A percentile compares a stretch with the other conserved stretches of the same genome.
Evolutionary conservation across 2,113 vertebrate genomes (phyloP).

Genomic region (Scolopax mira): DNA sequence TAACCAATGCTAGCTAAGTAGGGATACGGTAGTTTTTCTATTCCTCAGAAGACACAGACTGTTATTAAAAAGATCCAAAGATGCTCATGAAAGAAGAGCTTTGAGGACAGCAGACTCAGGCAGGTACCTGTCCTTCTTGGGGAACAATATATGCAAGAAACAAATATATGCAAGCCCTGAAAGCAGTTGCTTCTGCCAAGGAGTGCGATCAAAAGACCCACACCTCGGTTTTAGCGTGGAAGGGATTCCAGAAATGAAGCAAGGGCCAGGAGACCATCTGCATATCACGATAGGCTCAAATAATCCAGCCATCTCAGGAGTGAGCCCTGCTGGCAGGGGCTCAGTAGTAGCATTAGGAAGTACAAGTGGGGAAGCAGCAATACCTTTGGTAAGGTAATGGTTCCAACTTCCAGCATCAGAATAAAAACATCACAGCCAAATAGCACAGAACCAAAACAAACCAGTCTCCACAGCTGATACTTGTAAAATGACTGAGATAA

Average conservation of each 20-base stretch:
- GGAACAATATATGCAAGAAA: neutral
- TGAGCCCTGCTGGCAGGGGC: neutral
- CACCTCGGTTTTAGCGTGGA: neutral
- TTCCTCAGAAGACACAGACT: neutral
- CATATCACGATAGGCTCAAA: accelerated
- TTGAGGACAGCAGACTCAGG: neutral
- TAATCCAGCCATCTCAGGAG: neutral
- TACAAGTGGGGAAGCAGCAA: neutral
- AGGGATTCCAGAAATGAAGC: neutral
- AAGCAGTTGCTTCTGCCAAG: neutral
- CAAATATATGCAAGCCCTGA: neutral
- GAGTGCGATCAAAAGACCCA: neutral
- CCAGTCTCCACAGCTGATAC: neutral
- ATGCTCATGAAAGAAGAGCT: neutral
- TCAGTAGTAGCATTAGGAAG: neutral
- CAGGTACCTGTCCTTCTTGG: neutral
- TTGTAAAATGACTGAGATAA: neutral
- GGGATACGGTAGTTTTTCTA: neutral
- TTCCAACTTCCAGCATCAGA: neutral
- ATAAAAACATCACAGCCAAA: neutral
- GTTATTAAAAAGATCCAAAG: neutral
- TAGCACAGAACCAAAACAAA: neutral
- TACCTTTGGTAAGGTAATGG: neutral
- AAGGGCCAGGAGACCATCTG: neutral
- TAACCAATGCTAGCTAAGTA: neutral